A percentile compares a stretch with the other conserved stretches of the same genome.
phyloP scores from a whole-genome alignment of 2,113 vertebrate species.

The Catharus bicknelli region DNA sequence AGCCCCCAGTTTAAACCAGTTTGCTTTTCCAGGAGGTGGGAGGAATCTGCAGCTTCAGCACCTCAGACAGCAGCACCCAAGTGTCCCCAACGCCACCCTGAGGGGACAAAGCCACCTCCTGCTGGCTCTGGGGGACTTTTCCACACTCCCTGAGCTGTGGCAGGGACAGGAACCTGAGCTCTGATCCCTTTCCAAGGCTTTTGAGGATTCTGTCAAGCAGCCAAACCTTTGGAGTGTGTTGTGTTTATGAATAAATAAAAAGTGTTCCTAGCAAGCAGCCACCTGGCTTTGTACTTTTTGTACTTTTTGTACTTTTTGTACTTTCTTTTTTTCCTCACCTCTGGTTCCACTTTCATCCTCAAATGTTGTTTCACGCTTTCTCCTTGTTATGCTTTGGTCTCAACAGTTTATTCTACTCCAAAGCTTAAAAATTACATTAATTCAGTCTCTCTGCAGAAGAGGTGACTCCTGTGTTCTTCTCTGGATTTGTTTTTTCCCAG shows the following conservation, averaged over 20 bases:
- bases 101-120: neutral
- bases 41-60: neutral
- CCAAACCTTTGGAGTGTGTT: neutral
- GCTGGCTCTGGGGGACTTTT: accelerated
- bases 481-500: neutral
- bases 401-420: neutral
- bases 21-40: neutral
- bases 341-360: neutral
- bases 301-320: too few species aligned
- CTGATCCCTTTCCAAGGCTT: neutral
- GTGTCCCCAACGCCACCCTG: accelerated
- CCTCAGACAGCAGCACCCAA: slow-evolving; percentile 17
- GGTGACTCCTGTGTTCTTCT: neutral
- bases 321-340: neutral
- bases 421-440: neutral
- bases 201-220: neutral
- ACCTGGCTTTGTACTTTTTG: neutral
- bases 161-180: neutral
- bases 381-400: neutral
- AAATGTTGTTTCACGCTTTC: neutral
- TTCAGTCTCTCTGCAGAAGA: neutral
- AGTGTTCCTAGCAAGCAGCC: neutral
- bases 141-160: neutral
- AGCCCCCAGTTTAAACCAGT: too few species aligned
- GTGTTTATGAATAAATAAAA: neutral